phyloP scores from a whole-genome alignment of 2,888 invertebrate species.

The Acanthosoma haemorrhoidale region DNA sequence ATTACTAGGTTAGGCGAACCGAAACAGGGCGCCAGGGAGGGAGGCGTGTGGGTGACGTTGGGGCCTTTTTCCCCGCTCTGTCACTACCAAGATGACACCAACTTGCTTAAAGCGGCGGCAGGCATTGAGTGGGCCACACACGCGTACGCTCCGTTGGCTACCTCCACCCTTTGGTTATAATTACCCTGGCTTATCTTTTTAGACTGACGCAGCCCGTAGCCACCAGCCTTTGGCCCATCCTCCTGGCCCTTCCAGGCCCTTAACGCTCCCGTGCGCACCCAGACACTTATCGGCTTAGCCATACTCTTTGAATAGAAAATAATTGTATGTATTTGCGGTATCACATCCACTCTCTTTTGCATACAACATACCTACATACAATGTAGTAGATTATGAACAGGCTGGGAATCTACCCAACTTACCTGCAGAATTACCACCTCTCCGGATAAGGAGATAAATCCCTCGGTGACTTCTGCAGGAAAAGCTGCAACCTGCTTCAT shows the following conservation, averaged over 20 bases:
- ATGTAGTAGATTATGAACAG: too few species aligned
- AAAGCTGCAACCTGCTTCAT: too few species aligned
- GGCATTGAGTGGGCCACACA: slow-evolving; percentile 27
- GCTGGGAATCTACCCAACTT: too few species aligned
- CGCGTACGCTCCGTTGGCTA: slow-evolving; percentile 17
- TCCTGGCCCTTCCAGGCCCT: background rate
- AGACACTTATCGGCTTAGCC: too few species aligned
- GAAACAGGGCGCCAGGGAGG: slow-evolving; percentile 34
- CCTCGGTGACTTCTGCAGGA: too few species aligned
- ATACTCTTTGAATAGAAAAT: too few species aligned
- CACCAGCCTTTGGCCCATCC: background rate
- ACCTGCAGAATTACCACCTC: too few species aligned
- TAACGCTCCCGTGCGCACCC: too few species aligned
- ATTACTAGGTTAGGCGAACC: slow-evolving; percentile 40
- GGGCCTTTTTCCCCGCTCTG: slow-evolving; percentile 34
- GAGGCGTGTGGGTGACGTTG: slow-evolving; percentile 33
- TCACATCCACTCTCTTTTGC: too few species aligned
- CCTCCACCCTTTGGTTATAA: slow-evolving; percentile 17
- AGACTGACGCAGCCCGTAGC: slow-evolving; percentile 9
- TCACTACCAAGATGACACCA: slow-evolving; percentile 38
- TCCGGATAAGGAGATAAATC: too few species aligned
- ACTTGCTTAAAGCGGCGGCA: slow-evolving; percentile 30
- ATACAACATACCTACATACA: too few species aligned
- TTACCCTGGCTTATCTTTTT: slow-evolving; percentile 29
- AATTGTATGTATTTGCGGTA: too few species aligned